A percentile compares a stretch with the other conserved stretches of the same genome.
Conservation (phyloP, 2,113 vertebrate genomes). For the Elgaria multicarinata region DNA sequence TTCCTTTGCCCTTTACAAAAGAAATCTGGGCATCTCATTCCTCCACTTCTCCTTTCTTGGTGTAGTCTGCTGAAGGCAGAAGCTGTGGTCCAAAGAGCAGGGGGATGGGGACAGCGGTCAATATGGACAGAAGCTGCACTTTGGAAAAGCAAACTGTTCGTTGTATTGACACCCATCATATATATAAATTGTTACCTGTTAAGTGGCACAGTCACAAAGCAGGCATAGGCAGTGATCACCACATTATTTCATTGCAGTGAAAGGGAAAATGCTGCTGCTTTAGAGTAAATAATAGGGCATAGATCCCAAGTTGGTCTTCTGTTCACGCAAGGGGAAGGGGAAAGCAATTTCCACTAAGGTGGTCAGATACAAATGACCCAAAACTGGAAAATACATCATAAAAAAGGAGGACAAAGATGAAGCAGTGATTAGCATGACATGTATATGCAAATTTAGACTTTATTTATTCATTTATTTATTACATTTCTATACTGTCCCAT, state of each 20-base stretch:
- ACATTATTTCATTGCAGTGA: background rate
- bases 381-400: no score
- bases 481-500: no score
- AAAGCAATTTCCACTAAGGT: background rate
- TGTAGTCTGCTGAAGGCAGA: slow-evolving; percentile 12
- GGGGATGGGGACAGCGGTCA: no score
- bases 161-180: background rate
- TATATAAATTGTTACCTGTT: background rate
- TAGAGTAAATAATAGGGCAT: background rate
- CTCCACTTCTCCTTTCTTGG: background rate
- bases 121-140: background rate
- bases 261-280: background rate
- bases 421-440: no score
- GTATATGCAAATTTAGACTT: no score
- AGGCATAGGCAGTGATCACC: background rate
- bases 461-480: no score
- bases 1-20: slow-evolving; percentile 40
- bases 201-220: background rate
- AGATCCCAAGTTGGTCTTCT: no score
- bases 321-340: background rate
- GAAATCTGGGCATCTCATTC: slow-evolving; percentile 13
- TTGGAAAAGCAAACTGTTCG: background rate
- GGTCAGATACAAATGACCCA: no score
- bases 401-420: no score
- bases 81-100: background rate